Base-by-base conservation (phyloP, 2,888 invertebrate species). In the Aphidius colemani region DNA sequence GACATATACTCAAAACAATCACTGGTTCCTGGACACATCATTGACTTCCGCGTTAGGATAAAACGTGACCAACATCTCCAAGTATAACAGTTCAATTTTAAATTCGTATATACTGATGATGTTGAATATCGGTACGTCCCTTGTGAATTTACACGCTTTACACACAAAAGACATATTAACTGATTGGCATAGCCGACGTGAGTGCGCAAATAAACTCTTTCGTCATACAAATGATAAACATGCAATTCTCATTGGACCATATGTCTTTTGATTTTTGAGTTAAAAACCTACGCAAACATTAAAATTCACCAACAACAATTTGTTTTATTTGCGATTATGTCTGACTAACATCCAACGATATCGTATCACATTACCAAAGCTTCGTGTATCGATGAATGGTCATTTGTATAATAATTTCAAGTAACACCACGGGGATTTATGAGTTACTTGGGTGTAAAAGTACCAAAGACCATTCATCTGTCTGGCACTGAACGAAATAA, bases 1-100 rank as follows among this genome's bases (percentile, higher is more conserved):
- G 73, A 74, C 74, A 72, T 67, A 71, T 67, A 71, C 68, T 74
- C 66, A 72, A 74, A 76, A 74, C 75, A 74, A 74, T 74, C 74
- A 70, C 66, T 57, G 41, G 63, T 55, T 59, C 69, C 71, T 53
- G 30, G 61, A 57, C 61, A 70, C 72, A 69, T 62, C 67, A 65
- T 66, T 59, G 66, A 70, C 67, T 71, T 72, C 71, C 70, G 70
- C 66, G 64, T 53, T 61, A 58, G 60, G 59, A 39, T 30, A 51
- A 64, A 67, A 74, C 73, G 73, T 74, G 73, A 74, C 70, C 69
- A 67, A 59, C 58, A 69, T 71, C 63, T 59, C 55, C 46, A 67
- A 68, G 67, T 64, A 50, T 10, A 39, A 41, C 18, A 40, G 41
- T 30, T 39, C 10, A 39, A 18, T 58, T 11, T 39, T 49, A 46